Evolutionary conservation across 2,797 vertebrate genomes (phyloP).

Genomic region (Scolopax bukidnonensis): DNA sequence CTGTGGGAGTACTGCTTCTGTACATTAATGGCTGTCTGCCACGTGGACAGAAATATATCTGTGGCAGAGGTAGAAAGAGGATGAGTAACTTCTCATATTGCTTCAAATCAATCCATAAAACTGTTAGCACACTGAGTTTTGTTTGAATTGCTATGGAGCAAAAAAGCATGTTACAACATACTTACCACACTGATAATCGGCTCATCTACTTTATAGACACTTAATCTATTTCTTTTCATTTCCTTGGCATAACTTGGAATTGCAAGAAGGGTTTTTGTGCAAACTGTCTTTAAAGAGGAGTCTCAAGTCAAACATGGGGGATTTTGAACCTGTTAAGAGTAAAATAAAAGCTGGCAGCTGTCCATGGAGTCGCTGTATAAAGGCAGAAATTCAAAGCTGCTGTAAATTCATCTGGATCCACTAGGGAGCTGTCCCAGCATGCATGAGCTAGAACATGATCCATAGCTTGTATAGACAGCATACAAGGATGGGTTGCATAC

Average conservation of each 20-base stretch:
- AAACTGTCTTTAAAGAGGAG: neutral
- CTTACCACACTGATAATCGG: neutral
- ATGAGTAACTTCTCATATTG: neutral
- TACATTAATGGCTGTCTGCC: neutral
- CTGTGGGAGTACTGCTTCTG: neutral
- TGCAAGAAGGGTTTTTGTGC: neutral
- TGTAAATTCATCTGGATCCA: neutral
- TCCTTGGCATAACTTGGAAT: neutral
- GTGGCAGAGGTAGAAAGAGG: neutral
- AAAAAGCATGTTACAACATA: neutral
- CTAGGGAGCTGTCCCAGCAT: neutral
- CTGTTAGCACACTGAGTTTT: neutral
- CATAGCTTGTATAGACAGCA: neutral
- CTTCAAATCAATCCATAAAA: neutral
- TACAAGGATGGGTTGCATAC: neutral
- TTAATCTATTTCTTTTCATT: neutral
- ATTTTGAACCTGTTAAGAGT: neutral
- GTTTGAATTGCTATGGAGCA: neutral
- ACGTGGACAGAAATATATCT: neutral
- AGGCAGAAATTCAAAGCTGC: neutral
- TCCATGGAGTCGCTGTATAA: neutral
- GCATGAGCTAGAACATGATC: neutral
- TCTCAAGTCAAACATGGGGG: neutral
- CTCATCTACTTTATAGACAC: slow-evolving; percentile 2
- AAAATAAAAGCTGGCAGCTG: neutral